Conservation (phyloP, 2,113 vertebrate species). For the Indicator maculatus region DNA sequence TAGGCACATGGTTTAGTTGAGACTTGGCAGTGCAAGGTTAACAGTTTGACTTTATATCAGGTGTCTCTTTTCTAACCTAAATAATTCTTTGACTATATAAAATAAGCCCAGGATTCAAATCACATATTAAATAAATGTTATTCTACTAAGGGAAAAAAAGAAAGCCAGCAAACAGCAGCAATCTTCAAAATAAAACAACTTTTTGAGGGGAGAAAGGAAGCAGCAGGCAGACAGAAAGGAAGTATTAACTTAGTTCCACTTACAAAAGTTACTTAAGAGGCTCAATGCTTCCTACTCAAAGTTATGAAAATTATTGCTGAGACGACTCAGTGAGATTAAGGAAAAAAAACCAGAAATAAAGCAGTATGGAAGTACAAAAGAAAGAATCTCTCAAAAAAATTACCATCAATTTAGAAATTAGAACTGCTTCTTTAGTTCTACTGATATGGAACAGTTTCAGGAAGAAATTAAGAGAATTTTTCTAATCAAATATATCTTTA, state of each 20-base stretch:
- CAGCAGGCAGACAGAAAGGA: neutral
- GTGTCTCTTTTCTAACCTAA: neutral
- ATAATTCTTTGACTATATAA: neutral
- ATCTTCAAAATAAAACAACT: neutral
- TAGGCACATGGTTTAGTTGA: neutral
- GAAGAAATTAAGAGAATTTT: neutral
- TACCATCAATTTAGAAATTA: neutral
- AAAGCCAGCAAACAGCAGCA: neutral
- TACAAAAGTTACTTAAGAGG: neutral
- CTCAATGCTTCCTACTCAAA: neutral
- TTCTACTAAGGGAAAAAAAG: neutral
- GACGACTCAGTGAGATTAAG: neutral
- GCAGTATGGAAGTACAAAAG: neutral
- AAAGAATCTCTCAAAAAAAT: neutral
- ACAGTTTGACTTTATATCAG: neutral
- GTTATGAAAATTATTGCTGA: neutral
- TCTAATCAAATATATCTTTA: neutral
- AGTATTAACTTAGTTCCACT: neutral
- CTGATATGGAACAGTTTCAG: neutral
- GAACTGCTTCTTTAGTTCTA: neutral
- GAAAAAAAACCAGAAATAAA: neutral
- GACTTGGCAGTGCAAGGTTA: neutral
- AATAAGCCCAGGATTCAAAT: neutral
- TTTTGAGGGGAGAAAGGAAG: neutral
- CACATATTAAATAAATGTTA: neutral